Base-by-base conservation (phyloP, 2,888 invertebrate species). In the Macrosoma leucophasiata region DNA sequence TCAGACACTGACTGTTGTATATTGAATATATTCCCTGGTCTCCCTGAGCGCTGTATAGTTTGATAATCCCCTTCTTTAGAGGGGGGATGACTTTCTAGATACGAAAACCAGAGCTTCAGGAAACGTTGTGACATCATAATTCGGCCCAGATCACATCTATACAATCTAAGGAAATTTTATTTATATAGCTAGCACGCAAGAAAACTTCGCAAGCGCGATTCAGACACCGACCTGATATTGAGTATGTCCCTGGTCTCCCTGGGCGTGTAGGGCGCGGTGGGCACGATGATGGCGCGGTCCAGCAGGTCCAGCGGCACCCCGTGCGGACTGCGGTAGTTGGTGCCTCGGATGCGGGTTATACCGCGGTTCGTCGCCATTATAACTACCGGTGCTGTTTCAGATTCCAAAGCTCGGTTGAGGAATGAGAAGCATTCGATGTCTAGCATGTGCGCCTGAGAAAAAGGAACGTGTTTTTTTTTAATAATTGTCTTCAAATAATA, bases 381-480 rank as follows among this genome's bases (percentile, higher is more conserved):
- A 0, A 99, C 94, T 1, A 99, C 91, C 0, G 99, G 99, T 0
- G 98, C 94, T 87, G 98, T 96, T 58, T 99, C 98, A 24, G 94
- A 94, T 64, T 99, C 99, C 13, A 99, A 78, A 0, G 98, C 98
- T 3, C 99, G 90, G 81, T 99, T 99, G 4, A 99, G 84, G 73
- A 94, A 99, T 0, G 98, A 98, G 82, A 99, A 99, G 65, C 98
- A 99, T 70, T 99, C 99, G 23, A 99, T 96, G 68, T 99, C 99
- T 47, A 99, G 81, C 98, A 99, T 98, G 67, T 99, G 99, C 0
- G 96, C 93, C 87, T 88, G 68, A 36, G n/a, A 12, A 15, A 23
- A 17, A 17, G 7, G 7, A 17, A 17, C 4, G 7, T 5, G 17
- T 17, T 17, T 17, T 4, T 17, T 17, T 17, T 17, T 5, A 7